phyloP scores from a whole-genome alignment of 2,113 vertebrate genomes.

The Labeo rohita region DNA sequence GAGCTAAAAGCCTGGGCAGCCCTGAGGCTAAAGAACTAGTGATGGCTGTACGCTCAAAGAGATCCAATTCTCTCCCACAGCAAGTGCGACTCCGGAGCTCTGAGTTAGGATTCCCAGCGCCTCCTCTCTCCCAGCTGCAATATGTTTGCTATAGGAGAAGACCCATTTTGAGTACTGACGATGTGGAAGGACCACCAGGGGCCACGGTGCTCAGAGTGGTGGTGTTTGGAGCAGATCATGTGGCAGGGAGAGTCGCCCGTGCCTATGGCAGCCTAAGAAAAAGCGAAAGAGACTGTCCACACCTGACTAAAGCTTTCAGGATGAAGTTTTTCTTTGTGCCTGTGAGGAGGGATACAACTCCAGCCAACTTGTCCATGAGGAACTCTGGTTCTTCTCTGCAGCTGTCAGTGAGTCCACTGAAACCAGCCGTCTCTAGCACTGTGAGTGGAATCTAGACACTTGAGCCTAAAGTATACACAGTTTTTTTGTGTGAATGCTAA shows the following conservation, averaged over 20 bases:
- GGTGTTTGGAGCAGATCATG: constrained; percentile 93
- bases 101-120: constrained; percentile 37
- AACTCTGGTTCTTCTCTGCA: constrained; percentile 35
- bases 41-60: constrained; percentile 75
- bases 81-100: constrained; percentile 69
- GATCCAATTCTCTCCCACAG: constrained; percentile 89
- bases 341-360: constrained; percentile 77
- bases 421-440: constrained; percentile 40
- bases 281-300: constrained; percentile 83
- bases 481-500: background rate
- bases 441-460: constrained; percentile 58
- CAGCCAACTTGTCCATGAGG: constrained; percentile 51
- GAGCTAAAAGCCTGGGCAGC: constrained; percentile 86
- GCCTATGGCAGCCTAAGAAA: constrained; percentile 88
- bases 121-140: constrained; percentile 47
- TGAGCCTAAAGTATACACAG: background rate
- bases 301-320: constrained; percentile 87
- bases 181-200: constrained; percentile 82
- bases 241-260: constrained; percentile 90
- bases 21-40: constrained; percentile 69
- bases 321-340: constrained; percentile 93
- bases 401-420: constrained; percentile 56
- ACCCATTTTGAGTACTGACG: constrained; percentile 88
- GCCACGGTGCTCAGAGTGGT: constrained; percentile 84
- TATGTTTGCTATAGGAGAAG: constrained; percentile 79